These are phyloP conservation scores for Labrus mixtus DNA, from an alignment of 2,113 vertebrate genomes.

Conservation along the genomic window DNA sequence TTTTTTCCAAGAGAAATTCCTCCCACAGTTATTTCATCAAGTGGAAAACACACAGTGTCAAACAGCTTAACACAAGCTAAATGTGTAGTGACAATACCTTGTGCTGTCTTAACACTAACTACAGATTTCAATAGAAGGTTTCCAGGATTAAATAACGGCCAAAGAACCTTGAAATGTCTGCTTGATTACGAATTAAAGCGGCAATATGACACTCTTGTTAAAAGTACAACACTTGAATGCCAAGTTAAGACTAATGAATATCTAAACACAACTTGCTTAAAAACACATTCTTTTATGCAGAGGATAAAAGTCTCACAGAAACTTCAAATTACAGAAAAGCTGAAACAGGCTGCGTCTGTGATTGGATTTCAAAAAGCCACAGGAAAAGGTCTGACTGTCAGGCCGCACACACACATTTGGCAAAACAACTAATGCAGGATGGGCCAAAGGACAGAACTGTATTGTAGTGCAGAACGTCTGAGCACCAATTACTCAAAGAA, in stretches of 20 bases:
- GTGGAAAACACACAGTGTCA: too few species aligned
- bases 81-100: neutral
- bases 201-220: too few species aligned
- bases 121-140: neutral
- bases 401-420: conserved; percentile 32
- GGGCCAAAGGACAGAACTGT: conserved; percentile 10
- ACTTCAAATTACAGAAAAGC: conserved; percentile 23
- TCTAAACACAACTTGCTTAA: neutral
- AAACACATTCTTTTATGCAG: neutral
- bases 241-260: neutral
- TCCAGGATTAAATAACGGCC: neutral
- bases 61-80: neutral
- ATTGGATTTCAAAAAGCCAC: conserved; percentile 49
- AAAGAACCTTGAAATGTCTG: neutral
- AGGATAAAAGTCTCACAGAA: conserved; percentile 21
- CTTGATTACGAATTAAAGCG: conserved; percentile 29
- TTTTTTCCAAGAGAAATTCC: conserved; percentile 18
- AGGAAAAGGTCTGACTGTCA: conserved; percentile 29
- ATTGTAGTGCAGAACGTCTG: conserved; percentile 8
- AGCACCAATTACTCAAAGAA: conserved; percentile 8
- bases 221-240: too few species aligned
- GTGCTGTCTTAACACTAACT: conserved; percentile 9
- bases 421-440: conserved; percentile 11
- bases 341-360: conserved; percentile 11
- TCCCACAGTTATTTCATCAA: conserved; percentile 6